Evolutionary conservation across 2,797 vertebrate species (phyloP), one percentile per base, ranked within the genome.

Genomic region (Dipus sagitta): DNA sequence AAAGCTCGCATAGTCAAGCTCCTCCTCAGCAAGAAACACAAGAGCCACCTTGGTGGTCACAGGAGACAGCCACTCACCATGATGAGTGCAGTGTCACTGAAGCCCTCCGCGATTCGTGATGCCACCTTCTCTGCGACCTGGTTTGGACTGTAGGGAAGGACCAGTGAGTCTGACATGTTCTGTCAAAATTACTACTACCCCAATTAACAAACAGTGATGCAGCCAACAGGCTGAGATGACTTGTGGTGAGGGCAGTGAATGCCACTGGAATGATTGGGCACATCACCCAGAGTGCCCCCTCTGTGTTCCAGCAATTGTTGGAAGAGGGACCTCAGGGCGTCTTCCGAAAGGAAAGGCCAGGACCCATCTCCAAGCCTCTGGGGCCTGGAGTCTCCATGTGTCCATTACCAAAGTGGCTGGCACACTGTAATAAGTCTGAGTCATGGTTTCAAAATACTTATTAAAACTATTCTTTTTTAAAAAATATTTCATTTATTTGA

Each of bases 121-220:
- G 99, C 99, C 90, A 99, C 99, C 96, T 99, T 99, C 95, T 99
- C 99, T 21, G 99, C 99, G 12, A 99, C 98, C 97, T 99, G 99
- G 98, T 99, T 99, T 21, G 99, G 99, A 97, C 99, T 99, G 96
- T 97, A 96, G 86, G 97, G 52, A 96, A 95, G 32, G 11, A 62
- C 3, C 94, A 75, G 86, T 84, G 38, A 96, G 93, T 74, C 30
- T 85, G 18, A 34, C 30, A 34, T 12, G 32, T 6, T 10, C 17
- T 62, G n/a, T 21, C 75, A 30, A 17, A 68, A 32, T 18, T 62
- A 58, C 3, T 38, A 18, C 11, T 18, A 81, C 64, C 9, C 23
- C 1, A 60, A 52, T 60, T 54, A 32, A 77, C 3, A 6, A n/a
- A 74, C 85, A 67, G 28, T 0, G 75, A 94, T 14, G 79, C 47